Evolutionary conservation across 2,888 invertebrate species (phyloP).

Genomic region (Sarcophaga subvicina): DNA sequence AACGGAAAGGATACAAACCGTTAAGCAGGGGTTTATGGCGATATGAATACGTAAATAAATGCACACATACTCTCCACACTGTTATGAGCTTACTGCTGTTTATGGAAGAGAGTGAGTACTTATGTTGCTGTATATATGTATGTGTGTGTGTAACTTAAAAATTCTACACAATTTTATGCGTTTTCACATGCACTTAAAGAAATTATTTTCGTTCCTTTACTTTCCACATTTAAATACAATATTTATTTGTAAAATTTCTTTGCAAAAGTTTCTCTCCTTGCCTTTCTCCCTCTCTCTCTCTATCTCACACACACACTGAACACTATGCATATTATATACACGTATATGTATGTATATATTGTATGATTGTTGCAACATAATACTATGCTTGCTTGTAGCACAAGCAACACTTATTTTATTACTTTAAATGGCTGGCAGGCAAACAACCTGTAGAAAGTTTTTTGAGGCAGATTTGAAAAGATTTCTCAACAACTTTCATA

Average conservation of each 20-base stretch:
- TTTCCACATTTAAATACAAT: no score
- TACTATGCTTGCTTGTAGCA: neutral
- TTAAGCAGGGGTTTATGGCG: constrained; percentile 1
- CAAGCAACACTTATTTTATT: constrained; percentile 36
- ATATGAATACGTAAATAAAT: neutral
- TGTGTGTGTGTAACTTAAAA: neutral
- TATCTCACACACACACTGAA: no score
- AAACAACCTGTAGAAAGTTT: constrained; percentile 35
- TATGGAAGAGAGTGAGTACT: no score
- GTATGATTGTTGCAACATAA: no score
- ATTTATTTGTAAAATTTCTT: no score
- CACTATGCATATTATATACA: no score
- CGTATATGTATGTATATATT: no score
- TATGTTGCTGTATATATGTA: no score
- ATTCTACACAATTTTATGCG: neutral
- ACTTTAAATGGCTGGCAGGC: constrained; percentile 29
- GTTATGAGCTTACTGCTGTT: neutral
- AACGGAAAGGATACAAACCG: constrained; percentile 12
- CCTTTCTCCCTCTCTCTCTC: no score
- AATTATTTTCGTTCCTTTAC: no score
- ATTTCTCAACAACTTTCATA: constrained; percentile 24
- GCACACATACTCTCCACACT: neutral
- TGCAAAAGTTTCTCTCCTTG: no score
- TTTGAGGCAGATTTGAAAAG: neutral
- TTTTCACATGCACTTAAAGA: no score